Conservation (phyloP, 2,113 vertebrate genomes). For the Catharus bicknelli region DNA sequence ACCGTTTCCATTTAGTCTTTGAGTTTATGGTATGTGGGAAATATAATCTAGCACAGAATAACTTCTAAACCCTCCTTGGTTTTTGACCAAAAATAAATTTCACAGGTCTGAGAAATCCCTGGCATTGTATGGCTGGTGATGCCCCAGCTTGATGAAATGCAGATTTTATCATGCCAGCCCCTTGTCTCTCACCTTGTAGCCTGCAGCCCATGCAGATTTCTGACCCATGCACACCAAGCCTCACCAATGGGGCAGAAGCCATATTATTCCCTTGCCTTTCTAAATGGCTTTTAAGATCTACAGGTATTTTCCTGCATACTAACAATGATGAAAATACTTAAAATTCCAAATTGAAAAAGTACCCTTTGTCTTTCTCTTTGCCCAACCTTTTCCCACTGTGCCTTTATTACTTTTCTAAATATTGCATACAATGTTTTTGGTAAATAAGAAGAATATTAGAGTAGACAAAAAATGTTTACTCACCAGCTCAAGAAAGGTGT, state of each 20-base stretch:
- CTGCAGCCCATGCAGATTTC: not conserved
- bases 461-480: conserved; percentile 48
- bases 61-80: not conserved
- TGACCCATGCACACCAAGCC: not conserved
- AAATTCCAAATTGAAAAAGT: conserved; percentile 15
- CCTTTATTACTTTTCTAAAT: conserved; percentile 20
- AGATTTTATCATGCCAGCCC: not conserved
- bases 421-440: conserved; percentile 11
- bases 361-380: not conserved
- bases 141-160: not conserved
- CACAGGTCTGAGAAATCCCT: not conserved
- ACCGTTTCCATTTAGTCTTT: not conserved
- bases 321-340: not conserved
- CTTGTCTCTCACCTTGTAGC: not conserved
- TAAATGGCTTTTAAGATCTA: not conserved
- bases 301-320: not conserved
- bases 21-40: not conserved
- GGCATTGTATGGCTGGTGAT: not conserved
- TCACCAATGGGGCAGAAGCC: not conserved
- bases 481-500: conserved; percentile 52
- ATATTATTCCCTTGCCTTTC: not conserved
- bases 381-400: not conserved
- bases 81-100: not conserved
- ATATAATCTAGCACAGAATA: not conserved
- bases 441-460: conserved; percentile 33